A percentile compares a stretch with the other conserved stretches of the same genome.
These are phyloP conservation scores for Ephialtes manifestator DNA, from an alignment of 2,888 invertebrate species.

Conservation along the genomic window DNA sequence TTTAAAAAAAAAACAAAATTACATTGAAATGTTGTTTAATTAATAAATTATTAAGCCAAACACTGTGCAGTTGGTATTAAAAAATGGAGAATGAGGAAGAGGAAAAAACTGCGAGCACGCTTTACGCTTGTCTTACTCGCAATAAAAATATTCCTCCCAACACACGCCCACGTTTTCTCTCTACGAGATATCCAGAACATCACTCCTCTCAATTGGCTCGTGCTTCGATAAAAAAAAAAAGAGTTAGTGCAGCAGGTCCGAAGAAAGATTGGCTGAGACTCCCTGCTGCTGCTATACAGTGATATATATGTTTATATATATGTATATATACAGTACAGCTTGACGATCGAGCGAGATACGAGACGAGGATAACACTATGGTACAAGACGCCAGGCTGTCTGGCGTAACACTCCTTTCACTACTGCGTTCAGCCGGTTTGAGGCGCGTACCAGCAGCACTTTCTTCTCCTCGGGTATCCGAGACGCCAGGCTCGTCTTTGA, in stretches of 20 bases:
- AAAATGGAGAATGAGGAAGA: neutral
- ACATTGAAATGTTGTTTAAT: neutral
- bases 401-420: conserved; percentile 70
- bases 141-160: neutral
- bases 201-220: conserved; percentile 24
- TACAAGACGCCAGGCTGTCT: conserved; percentile 73
- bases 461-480: conserved; percentile 26
- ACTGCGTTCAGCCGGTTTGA: conserved; percentile 59
- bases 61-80: neutral
- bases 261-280: conserved; percentile 24
- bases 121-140: neutral
- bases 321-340: neutral
- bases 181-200: neutral
- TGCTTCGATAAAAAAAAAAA: conserved; percentile 14
- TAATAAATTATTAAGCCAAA: neutral
- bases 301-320: neutral
- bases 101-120: neutral
- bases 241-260: conserved; percentile 6
- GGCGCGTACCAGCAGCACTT: conserved; percentile 18
- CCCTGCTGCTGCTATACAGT: neutral
- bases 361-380: conserved; percentile 30
- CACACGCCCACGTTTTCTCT: conserved; percentile 23
- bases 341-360: conserved; percentile 30
- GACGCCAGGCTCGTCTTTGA: neutral
- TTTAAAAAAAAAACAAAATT: no score